Percentiles rank a stretch among this genome's conserved stretches.
phyloP scores from a whole-genome alignment of 2,113 vertebrate genomes.

The Pipa parva region DNA sequence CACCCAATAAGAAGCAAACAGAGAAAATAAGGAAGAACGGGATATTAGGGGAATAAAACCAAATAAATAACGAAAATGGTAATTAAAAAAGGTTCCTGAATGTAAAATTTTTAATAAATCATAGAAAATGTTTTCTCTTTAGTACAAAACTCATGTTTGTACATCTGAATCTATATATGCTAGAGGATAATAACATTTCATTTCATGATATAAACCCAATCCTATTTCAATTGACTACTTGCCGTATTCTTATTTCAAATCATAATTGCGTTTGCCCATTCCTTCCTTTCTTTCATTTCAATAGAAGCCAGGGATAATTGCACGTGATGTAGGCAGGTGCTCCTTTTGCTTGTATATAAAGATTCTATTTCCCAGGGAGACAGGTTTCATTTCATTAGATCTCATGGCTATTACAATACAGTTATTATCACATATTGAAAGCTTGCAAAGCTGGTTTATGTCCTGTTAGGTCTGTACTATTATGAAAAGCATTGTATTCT shows the following conservation, averaged over 20 bases:
- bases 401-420: neutral
- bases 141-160: neutral
- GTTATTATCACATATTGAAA: constrained; percentile 7
- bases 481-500: constrained; percentile 7
- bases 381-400: constrained; percentile 33
- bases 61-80: too few species aligned
- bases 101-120: too few species aligned
- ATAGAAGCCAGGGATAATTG: constrained; percentile 33
- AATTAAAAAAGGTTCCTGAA: too few species aligned
- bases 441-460: constrained; percentile 13
- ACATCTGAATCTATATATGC: neutral
- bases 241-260: constrained; percentile 22
- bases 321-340: constrained; percentile 21
- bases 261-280: constrained; percentile 29
- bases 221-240: neutral
- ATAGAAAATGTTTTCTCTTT: neutral
- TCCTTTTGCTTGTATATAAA: constrained; percentile 6
- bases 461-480: constrained; percentile 5
- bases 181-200: neutral
- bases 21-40: too few species aligned
- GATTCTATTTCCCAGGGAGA: constrained; percentile 19
- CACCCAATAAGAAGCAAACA: too few species aligned
- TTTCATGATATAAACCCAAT: neutral
- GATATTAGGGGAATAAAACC: too few species aligned
- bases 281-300: constrained; percentile 27